phyloP scores from a whole-genome alignment of 2,888 invertebrate species.

The Tubulanus polymorphus region DNA sequence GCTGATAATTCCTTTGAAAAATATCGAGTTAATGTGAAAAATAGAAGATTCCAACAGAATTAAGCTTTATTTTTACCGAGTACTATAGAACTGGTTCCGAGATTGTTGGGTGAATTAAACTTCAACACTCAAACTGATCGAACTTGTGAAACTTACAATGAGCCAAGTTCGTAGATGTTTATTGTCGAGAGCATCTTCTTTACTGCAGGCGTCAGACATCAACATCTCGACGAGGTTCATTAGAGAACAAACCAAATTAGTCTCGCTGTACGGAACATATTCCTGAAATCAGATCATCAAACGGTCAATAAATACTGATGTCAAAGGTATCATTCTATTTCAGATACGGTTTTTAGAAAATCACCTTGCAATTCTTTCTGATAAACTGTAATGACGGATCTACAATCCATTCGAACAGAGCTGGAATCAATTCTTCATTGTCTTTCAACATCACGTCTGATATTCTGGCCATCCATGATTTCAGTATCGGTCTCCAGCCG shows the following conservation, averaged over 20 bases:
- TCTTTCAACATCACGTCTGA: slow-evolving; percentile 56
- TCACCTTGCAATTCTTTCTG: slow-evolving; percentile 63
- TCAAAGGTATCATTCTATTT: too few relatives aligned
- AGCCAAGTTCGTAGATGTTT: slow-evolving; percentile 62
- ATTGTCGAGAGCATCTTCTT: slow-evolving; percentile 57
- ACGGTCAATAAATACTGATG: background rate
- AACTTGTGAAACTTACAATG: slow-evolving; percentile 60
- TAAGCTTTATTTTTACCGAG: too few relatives aligned
- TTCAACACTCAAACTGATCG: too few relatives aligned
- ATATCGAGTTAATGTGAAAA: too few relatives aligned
- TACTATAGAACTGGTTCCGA: too few relatives aligned
- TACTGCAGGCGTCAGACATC: slow-evolving; percentile 60
- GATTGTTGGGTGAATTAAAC: too few relatives aligned
- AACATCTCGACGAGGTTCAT: slow-evolving; percentile 73
- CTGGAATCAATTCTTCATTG: slow-evolving; percentile 60
- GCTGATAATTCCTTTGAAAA: too few relatives aligned
- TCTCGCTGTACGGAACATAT: slow-evolving; percentile 58
- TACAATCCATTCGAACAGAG: slow-evolving; percentile 66
- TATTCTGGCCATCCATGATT: slow-evolving; percentile 75
- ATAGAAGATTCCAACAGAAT: too few relatives aligned
- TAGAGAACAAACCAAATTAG: slow-evolving; percentile 62
- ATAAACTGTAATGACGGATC: slow-evolving; percentile 73
- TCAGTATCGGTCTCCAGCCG: slow-evolving; percentile 76
- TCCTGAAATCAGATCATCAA: slow-evolving; percentile 32
- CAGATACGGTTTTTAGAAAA: background rate